Conservation (phyloP, 1,140 invertebrate genomes). For the Araneus ventricosus region DNA sequence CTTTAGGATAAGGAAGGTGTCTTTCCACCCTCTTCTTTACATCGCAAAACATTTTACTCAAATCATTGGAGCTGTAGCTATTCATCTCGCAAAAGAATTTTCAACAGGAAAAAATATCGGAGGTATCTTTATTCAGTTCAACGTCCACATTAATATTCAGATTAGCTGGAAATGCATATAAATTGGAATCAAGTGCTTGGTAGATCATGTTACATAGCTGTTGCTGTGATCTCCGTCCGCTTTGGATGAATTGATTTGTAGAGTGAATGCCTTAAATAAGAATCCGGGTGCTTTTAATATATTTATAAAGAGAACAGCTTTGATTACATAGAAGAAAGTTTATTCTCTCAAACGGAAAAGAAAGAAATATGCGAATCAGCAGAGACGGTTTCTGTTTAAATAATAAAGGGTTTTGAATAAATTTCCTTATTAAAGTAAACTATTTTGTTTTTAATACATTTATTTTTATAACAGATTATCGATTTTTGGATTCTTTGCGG, state of each 20-base stretch:
- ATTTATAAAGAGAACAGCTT: not conserved
- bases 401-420: not conserved
- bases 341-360: not conserved
- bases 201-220: not conserved
- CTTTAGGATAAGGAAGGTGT: not conserved
- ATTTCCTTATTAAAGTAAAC: not conserved
- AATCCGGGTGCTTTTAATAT: not conserved
- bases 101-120: not conserved
- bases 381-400: not conserved
- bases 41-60: not conserved
- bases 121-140: conserved; percentile 18
- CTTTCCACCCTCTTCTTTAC: not conserved
- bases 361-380: not conserved
- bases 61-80: not conserved
- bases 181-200: not conserved
- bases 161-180: not conserved
- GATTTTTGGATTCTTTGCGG: no score
- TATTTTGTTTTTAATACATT: no score
- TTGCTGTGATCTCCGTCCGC: not conserved
- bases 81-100: not conserved
- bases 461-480: no score
- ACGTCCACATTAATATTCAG: conserved; percentile 5
- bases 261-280: not conserved
- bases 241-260: not conserved
- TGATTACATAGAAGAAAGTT: not conserved